These are phyloP conservation scores for Otus sunia DNA, from an alignment of 2,113 vertebrate species.

Conservation along the genomic window DNA sequence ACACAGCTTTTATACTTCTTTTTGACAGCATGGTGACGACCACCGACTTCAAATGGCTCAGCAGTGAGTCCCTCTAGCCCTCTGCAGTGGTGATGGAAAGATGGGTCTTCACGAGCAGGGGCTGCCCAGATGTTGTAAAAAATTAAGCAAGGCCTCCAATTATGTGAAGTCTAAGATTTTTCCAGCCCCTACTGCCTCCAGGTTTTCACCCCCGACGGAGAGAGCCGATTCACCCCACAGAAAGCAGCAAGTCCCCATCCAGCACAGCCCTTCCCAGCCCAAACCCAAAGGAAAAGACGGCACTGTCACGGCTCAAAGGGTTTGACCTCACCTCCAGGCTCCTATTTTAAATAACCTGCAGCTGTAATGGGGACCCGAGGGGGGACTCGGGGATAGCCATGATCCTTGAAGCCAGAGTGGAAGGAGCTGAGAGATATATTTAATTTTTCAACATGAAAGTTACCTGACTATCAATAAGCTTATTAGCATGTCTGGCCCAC, in stretches of 20 bases:
- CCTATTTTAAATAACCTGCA: neutral
- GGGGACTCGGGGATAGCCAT: accelerated
- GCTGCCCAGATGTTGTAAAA: neutral
- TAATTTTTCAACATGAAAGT: neutral
- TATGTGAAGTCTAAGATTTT: neutral
- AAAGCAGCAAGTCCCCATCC: accelerated
- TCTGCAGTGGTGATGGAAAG: neutral
- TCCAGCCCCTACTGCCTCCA: neutral
- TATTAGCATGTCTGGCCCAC: neutral
- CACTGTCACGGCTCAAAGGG: neutral
- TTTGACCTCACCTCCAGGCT: neutral
- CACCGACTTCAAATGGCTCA: neutral
- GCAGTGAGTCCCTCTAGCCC: neutral
- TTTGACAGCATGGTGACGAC: accelerated
- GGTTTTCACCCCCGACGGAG: no score
- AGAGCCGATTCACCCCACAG: neutral
- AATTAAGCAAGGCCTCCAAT: neutral
- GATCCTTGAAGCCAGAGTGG: neutral
- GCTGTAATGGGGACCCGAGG: neutral
- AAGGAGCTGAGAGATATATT: neutral
- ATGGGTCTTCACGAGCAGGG: neutral
- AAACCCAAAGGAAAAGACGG: no score
- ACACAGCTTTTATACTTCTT: neutral
- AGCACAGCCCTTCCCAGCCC: neutral
- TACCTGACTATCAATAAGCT: no score